Conservation (phyloP, 2,113 vertebrate species). For the Megalops atlanticus region DNA sequence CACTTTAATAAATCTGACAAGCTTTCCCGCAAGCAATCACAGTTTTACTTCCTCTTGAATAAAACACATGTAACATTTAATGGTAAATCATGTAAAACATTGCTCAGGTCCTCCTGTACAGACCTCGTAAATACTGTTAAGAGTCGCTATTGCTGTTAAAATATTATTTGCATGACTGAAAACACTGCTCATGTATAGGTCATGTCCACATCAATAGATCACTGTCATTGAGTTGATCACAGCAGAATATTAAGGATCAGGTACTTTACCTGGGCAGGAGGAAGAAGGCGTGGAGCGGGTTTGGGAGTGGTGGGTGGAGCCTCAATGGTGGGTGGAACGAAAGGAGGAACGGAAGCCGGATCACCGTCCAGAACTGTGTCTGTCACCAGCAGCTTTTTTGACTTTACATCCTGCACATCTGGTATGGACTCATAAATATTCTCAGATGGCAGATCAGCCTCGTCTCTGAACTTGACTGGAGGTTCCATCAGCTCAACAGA, state of each 20-base stretch:
- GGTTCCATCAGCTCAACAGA: not conserved
- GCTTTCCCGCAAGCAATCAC: too few species aligned
- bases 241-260: not conserved
- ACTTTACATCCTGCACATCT: constrained; percentile 39
- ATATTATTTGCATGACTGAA: too few species aligned
- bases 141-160: too few species aligned
- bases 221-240: not conserved
- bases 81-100: too few species aligned
- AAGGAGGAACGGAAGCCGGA: not conserved
- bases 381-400: not conserved
- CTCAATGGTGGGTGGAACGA: not conserved
- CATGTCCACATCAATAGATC: too few species aligned
- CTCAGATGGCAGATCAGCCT: constrained; percentile 47
- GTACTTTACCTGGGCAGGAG: constrained; percentile 20
- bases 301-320: not conserved
- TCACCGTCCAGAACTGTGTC: not conserved
- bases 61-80: too few species aligned
- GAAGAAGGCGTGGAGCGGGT: not conserved
- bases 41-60: too few species aligned
- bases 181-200: too few species aligned
- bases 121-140: too few species aligned
- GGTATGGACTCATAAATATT: constrained; percentile 55
- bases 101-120: too few species aligned
- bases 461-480: not conserved
- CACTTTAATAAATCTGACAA: not conserved